These are phyloP conservation scores for Muraenolepis orangiensis DNA, from an alignment of 2,797 vertebrate species.

Conservation along the genomic window DNA sequence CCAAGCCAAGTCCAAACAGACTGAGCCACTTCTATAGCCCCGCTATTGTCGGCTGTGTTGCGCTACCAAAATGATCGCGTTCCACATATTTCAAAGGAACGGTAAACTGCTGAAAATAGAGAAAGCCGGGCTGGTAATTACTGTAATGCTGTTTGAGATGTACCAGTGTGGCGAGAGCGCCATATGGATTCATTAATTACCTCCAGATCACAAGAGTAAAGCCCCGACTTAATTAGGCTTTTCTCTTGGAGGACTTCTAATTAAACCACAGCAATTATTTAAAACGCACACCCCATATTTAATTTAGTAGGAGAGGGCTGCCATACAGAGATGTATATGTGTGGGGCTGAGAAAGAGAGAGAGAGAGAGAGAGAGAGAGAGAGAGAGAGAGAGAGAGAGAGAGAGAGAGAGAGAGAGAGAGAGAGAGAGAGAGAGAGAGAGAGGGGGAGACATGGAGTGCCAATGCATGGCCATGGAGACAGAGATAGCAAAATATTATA, in stretches of 20 bases:
- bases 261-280: constrained; percentile 58
- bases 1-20: no score
- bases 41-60: no score
- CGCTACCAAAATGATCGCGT: no score
- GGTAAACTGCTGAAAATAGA: constrained; percentile 59
- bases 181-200: constrained; percentile 48
- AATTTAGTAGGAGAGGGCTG: constrained; percentile 19
- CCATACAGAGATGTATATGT: neutral
- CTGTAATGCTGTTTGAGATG: constrained; percentile 19
- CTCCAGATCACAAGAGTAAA: constrained; percentile 32
- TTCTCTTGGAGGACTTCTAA: constrained; percentile 42
- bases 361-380: neutral
- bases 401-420: constrained; percentile 6
- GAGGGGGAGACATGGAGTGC: no score
- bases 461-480: no score
- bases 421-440: neutral
- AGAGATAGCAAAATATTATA: neutral
- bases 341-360: neutral
- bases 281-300: constrained; percentile 42
- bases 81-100: constrained; percentile 43
- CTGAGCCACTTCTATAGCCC: no score
- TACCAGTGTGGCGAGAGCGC: constrained; percentile 25
- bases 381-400: neutral
- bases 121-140: constrained; percentile 32
- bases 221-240: constrained; percentile 31